Evolutionary conservation across 2,113 vertebrate genomes (phyloP), one percentile per base, ranked within the genome.

Genomic region (Myotis brandtii): DNA sequence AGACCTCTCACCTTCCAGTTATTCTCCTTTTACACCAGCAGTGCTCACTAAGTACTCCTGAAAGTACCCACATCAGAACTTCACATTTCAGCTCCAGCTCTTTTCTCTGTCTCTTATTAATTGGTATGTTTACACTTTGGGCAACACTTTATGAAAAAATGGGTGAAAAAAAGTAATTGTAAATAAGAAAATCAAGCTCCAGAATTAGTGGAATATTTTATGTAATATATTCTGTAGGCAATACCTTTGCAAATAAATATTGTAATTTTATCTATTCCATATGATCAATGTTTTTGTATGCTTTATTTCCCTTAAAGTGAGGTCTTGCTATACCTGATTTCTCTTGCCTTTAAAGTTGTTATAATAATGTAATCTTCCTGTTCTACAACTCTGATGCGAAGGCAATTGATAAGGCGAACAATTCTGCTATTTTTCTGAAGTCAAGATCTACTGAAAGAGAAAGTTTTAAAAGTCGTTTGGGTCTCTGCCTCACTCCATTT

Each of bases 381-480:
- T 80, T 73, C 93, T 32, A 69, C 11, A 52, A 86, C 43, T 67
- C 34, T 90, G 46, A 62, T 30, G 1, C n/a, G 34, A 92, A 83
- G 52, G 18, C 20, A n/a, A 62, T 30, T 5, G 3, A 92, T 40
- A 86, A 93, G 6, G 8, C 32, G 46, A 87, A 48, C 4, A 86
- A 20, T 76, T 89, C 69, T 88, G 34, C 1, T 93, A 72, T 81
- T 85, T 17, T 17, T 96, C 50, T 91, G 30, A 81, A 91, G 56
- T 89, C 25, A 92, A 86, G n/a, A 80, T 67, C 2, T 62, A 95
- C 4, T 69, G 17, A 86, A 79, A 92, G 21, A 84, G 9, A 59
- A 62, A 91, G 37, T 86, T 95, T 96, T 64, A 94, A 82, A 89
- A 94, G 23, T 67, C 86, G 12, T 72, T 73, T 80, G 23, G 5